A percentile compares a stretch with the other conserved stretches of the same genome.
Conservation (phyloP, 2,113 vertebrate species). For the Pteropus alecto region DNA sequence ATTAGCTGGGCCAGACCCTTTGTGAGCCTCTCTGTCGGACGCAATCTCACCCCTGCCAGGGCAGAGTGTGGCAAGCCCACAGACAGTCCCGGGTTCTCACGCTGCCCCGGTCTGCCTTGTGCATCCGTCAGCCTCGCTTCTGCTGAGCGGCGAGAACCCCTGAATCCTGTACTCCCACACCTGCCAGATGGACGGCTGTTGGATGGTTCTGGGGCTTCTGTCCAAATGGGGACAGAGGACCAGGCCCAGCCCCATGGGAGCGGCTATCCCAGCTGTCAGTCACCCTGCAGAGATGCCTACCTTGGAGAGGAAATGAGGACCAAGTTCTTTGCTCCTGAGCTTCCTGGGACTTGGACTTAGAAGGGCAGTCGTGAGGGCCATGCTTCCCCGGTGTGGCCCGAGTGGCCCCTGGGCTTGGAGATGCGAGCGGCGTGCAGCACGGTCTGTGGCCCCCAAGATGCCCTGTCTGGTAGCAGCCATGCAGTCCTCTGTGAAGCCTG, state of each 20-base stretch:
- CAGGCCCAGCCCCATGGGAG: background rate
- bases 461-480: background rate
- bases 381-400: background rate
- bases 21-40: background rate
- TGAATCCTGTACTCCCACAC: background rate
- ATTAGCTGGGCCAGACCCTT: slow-evolving; percentile 19
- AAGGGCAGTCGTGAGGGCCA: fast-evolving
- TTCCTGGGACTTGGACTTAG: background rate
- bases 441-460: fast-evolving
- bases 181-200: fast-evolving
- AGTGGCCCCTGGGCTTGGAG: background rate
- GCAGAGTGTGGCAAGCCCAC: background rate
- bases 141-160: background rate
- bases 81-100: fast-evolving
- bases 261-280: no score
- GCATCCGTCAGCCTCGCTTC: fast-evolving
- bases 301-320: background rate
- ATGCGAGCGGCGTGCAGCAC: fast-evolving
- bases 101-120: background rate
- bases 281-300: background rate
- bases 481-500: fast-evolving
- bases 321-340: fast-evolving
- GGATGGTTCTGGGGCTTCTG: background rate
- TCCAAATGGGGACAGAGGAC: background rate
- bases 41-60: slow-evolving; percentile 32